These are phyloP conservation scores for Acomys russatus DNA, from an alignment of 2,797 vertebrate genomes.

Conservation along the genomic window DNA sequence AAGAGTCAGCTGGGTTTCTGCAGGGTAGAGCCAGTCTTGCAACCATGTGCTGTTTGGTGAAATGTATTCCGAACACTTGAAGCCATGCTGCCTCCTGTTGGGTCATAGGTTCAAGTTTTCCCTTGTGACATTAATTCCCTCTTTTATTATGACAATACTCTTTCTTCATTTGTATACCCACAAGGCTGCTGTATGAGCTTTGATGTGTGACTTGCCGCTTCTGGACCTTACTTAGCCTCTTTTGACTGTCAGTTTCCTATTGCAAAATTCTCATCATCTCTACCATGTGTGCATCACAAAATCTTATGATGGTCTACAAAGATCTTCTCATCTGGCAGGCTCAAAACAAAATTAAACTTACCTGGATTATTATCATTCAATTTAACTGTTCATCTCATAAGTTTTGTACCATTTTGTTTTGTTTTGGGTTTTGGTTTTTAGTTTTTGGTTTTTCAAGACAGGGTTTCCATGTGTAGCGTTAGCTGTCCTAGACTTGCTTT, in stretches of 20 bases:
- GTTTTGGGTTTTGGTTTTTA: too few relatives aligned
- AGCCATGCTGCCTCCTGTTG: neutral
- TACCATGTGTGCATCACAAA: neutral
- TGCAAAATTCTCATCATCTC: constrained; percentile 63
- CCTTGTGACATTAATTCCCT: neutral
- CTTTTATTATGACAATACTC: constrained; percentile 36
- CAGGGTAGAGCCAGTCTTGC: neutral
- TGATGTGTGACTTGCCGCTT: constrained; percentile 50
- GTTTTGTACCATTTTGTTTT: neutral
- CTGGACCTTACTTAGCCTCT: constrained; percentile 51
- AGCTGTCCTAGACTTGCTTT: too few relatives aligned
- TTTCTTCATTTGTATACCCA: constrained; percentile 40
- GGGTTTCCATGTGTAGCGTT: too few relatives aligned
- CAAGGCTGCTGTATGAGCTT: constrained; percentile 1
- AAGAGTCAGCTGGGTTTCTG: neutral
- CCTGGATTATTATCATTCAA: neutral
- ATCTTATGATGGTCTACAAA: neutral
- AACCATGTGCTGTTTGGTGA: neutral
- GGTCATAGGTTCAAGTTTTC: neutral
- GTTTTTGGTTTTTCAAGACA: too few relatives aligned
- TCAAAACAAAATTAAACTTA: neutral
- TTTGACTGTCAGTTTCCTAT: constrained; percentile 16
- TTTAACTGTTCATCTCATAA: neutral
- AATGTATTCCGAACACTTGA: neutral
- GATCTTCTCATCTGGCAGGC: neutral